A percentile compares a stretch with the other conserved stretches of the same genome.
Conservation (phyloP, 2,113 vertebrate genomes). For the Diphyllodes magnificus region DNA sequence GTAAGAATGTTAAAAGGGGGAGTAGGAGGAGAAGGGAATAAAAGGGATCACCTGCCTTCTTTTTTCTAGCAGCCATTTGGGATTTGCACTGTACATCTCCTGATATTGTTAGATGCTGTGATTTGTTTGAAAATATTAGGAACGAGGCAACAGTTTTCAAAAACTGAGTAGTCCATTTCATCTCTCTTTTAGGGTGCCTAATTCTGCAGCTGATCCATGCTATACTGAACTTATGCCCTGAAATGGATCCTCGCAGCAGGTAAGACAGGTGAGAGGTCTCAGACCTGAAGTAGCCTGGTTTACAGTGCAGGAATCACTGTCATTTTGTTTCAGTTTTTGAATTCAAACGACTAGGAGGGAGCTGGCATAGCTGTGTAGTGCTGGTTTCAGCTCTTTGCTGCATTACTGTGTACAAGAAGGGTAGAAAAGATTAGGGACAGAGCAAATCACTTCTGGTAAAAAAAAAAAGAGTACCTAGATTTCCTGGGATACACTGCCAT, state of each 20-base stretch:
- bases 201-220: conserved; percentile 94
- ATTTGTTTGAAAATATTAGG: neutral
- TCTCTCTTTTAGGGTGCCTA: conserved; percentile 79
- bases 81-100: neutral
- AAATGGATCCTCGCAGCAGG: conserved; percentile 86
- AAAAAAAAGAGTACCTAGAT: neutral
- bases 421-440: neutral
- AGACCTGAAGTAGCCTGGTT: neutral
- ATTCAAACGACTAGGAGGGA: neutral
- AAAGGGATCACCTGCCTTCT: neutral
- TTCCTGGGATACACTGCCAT: neutral
- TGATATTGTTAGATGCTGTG: neutral
- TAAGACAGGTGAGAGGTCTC: conserved; percentile 31
- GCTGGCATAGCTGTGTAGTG: neutral
- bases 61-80: neutral
- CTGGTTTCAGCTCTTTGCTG: neutral
- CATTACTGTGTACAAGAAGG: neutral
- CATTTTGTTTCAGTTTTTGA: neutral
- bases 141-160: neutral
- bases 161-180: neutral
- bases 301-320: neutral
- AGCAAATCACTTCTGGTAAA: neutral
- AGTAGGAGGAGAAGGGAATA: neutral
- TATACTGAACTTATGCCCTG: conserved; percentile 91
- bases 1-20: conserved; percentile 60